These are phyloP conservation scores for Polietes domitor DNA, from an alignment of 2,888 invertebrate genomes.

Conservation along the genomic window DNA sequence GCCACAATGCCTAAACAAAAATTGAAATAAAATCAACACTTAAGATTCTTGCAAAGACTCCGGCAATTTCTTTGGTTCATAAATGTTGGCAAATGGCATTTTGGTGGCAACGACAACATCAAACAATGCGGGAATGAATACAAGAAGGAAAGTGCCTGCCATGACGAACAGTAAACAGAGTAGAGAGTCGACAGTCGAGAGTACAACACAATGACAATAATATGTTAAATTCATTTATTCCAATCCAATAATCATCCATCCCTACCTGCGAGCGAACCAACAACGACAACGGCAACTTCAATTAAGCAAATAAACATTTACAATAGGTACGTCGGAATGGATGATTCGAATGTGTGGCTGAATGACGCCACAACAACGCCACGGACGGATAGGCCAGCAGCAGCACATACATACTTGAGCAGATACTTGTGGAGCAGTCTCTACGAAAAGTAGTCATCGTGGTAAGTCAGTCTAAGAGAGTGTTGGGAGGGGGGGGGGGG, in stretches of 20 bases:
- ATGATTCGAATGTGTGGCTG: not conserved
- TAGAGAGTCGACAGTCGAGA: not conserved
- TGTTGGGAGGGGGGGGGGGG: not conserved
- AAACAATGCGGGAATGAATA: constrained; percentile 20
- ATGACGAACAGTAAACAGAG: too few species aligned
- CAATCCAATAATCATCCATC: constrained; percentile 12
- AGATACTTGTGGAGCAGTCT: not conserved
- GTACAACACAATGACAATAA: constrained; percentile 2
- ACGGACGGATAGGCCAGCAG: not conserved
- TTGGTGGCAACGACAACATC: constrained; percentile 1
- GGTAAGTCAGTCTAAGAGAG: not conserved
- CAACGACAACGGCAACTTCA: constrained; percentile 27
- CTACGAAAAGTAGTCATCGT: not conserved
- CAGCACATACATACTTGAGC: not conserved
- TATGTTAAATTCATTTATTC: constrained; percentile 40
- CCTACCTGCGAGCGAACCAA: constrained; percentile 5
- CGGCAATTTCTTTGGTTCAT: constrained; percentile 2
- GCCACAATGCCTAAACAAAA: not conserved
- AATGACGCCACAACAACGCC: constrained; percentile 1
- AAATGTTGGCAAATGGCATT: constrained; percentile 9
- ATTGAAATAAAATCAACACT: constrained; percentile 30
- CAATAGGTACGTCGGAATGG: not conserved
- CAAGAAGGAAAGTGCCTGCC: not conserved
- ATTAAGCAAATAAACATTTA: constrained; percentile 53
- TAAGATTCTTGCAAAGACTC: constrained; percentile 3